phyloP scores from a whole-genome alignment of 2,888 invertebrate species.

The Malachius bipustulatus region DNA sequence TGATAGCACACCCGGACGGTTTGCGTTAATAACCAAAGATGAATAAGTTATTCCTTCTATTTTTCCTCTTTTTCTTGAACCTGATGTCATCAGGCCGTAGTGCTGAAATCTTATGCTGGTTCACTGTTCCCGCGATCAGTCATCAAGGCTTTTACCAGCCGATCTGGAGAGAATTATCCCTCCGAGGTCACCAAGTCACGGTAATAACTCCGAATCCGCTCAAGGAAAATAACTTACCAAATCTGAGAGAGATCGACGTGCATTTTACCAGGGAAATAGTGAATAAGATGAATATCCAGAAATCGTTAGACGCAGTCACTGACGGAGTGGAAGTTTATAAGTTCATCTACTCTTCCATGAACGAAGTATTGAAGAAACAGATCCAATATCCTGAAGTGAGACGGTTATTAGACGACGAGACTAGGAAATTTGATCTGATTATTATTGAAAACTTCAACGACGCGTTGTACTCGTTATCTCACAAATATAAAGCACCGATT shows the following conservation, averaged over 20 bases:
- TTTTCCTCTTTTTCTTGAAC: too few species aligned
- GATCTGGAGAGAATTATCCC: constrained; percentile 36
- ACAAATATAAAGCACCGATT: constrained; percentile 14
- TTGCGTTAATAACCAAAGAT: too few species aligned
- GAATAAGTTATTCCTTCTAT: too few species aligned
- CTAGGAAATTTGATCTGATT: constrained; percentile 15
- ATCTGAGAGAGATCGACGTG: constrained; percentile 34
- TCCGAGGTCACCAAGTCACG: constrained; percentile 39
- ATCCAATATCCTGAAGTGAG: background rate
- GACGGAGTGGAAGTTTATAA: background rate
- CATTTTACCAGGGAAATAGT: constrained; percentile 12
- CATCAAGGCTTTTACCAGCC: constrained; percentile 39
- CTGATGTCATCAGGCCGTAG: too few species aligned
- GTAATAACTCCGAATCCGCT: constrained; percentile 37
- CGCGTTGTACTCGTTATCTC: constrained; percentile 10
- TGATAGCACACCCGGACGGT: too few species aligned
- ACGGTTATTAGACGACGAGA: constrained; percentile 7
- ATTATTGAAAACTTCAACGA: constrained; percentile 14
- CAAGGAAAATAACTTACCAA: constrained; percentile 30
- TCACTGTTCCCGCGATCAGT: constrained; percentile 24
- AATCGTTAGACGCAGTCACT: background rate
- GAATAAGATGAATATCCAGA: constrained; percentile 8
- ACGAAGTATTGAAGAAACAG: constrained; percentile 1
- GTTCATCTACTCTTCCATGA: too few species aligned
- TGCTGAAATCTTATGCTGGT: constrained; percentile 9